Base-by-base conservation (phyloP, 2,888 invertebrate species). In the Heliconius ismenius region DNA sequence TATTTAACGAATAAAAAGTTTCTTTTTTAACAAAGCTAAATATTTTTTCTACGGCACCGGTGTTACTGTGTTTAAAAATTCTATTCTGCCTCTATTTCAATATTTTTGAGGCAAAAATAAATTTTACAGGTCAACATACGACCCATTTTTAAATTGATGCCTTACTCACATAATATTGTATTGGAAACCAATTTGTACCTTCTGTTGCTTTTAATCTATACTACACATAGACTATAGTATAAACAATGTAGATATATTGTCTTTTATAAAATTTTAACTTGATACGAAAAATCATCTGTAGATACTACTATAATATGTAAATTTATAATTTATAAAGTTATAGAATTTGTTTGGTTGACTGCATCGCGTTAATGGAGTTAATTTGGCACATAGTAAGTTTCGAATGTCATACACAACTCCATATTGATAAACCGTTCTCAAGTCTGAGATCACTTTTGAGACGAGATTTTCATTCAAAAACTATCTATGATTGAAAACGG, bases 161-260 rank as follows among this genome's bases (percentile, higher is more conserved):
- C 54, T n/a, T 70, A 70, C 32, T 32, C 54, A 32, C 32, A 69
- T 69, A 69, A 54, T 54, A 69, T 54, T 54, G 69, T 70, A 54
- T 70, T 54, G 54, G 32, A 70, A 58, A 54, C 10, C 69, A 70
- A 70, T 70, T 70, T 70, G 69, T 28, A 54, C 49, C 69, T 28
- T 6, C 28, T 69, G 69, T 49, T 69, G 21, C 28, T 69, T 49
- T 54, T 21, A 54, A 69, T 28, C 43, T 28, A 21, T 28, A 28
- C 24, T 69, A 2, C 18, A 43, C 24, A 24, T 28, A 4, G 26
- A 26, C 26, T 28, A 28, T 13, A 24, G 11, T 60, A n/a, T 1
- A 60, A 60, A 10, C 11, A 24, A 24, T 3, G 24, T 60, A 9
- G 10, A 43, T 6, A 43, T n/a, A 58, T 10, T n/a, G 11, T 58